Evolutionary conservation across 2,888 invertebrate genomes (phyloP), one percentile per base, ranked within the genome.

Genomic region (Ormyrus pomaceus): DNA sequence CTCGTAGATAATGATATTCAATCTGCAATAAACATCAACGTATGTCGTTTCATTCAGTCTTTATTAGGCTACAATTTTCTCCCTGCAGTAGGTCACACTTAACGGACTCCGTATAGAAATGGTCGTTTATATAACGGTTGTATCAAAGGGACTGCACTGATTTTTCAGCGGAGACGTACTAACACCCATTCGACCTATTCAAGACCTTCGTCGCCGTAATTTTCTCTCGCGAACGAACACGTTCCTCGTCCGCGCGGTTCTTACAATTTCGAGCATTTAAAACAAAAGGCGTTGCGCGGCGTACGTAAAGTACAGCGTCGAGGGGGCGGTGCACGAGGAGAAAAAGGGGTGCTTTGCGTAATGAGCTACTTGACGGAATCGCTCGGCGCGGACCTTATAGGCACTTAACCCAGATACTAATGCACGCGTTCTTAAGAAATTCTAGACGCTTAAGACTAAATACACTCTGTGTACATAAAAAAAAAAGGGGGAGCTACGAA

Each of bases 341-440:
- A n/a, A 74, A 74, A 65, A 58, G 55, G 65, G 69, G 66, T 68
- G 66, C 75, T 75, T 68, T 75, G 59, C 75, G 66, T 75, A 75
- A 75, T 75, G 75, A 75, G 66, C 45, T 51, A 65, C 58, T 68
- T 45, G 51, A 13, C 75, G 19, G 71, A 72, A 61, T 75, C 74
- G 13, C 50, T 34, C 34, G 34, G 72, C 53, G 6, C 50, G 56
- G 59, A 45, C 51, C 75, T 66, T 75, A 75, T 68, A 75, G 51
- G 66, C 58, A 75, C 75, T 75, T 75, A 75, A 66, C 75, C 75
- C 46, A 75, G 46, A 75, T 75, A 66, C 66, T 59, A 75, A 13
- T 59, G 75, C 59, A 10, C 51, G 51, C 13, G 46, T 46, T 62
- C 75, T 59, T 46, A 10, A 66, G 45, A 68, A 59, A 66, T 51